Conservation (phyloP, 92 coral and sea anemone species). For the Pocillopora grandis region DNA sequence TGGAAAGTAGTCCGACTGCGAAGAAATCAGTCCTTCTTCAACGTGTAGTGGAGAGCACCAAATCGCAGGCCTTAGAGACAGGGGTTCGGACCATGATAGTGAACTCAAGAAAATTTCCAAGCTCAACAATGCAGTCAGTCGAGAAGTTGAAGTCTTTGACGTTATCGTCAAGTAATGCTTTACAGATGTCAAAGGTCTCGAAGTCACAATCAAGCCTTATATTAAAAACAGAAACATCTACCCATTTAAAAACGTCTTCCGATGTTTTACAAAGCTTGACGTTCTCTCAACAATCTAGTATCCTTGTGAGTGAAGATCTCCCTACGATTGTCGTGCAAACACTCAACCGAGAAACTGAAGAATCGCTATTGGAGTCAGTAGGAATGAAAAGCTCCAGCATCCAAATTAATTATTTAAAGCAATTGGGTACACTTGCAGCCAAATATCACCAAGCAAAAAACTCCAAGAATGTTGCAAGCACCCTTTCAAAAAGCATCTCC, state of each 20-base stretch:
- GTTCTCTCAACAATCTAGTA: not conserved
- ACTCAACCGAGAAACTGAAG: not conserved
- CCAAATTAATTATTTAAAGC: not conserved
- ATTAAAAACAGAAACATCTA: not conserved
- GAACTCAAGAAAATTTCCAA: not conserved
- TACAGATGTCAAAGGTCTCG: not conserved
- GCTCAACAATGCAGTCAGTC: not conserved
- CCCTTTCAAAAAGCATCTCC: not conserved
- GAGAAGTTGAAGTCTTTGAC: not conserved
- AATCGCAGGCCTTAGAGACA: not conserved
- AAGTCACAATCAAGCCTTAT: too few species aligned
- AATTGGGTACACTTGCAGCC: not conserved
- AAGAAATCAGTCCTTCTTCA: conserved; percentile 4
- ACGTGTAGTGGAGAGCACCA: not conserved
- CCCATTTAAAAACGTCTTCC: not conserved
- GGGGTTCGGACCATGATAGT: not conserved
- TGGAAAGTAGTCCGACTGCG: not conserved
- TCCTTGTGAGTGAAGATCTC: not conserved
- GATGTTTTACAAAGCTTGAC: not conserved
- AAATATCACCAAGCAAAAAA: not conserved
- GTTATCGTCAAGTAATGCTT: not conserved
- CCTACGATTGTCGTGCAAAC: not conserved
- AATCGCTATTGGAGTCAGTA: not conserved
- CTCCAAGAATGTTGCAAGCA: not conserved
- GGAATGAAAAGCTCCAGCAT: not conserved